A percentile compares a stretch with the other conserved stretches of the same genome.
Evolutionary conservation across 2,888 invertebrate genomes (phyloP).

Genomic region (Drosophila mercatorum): DNA sequence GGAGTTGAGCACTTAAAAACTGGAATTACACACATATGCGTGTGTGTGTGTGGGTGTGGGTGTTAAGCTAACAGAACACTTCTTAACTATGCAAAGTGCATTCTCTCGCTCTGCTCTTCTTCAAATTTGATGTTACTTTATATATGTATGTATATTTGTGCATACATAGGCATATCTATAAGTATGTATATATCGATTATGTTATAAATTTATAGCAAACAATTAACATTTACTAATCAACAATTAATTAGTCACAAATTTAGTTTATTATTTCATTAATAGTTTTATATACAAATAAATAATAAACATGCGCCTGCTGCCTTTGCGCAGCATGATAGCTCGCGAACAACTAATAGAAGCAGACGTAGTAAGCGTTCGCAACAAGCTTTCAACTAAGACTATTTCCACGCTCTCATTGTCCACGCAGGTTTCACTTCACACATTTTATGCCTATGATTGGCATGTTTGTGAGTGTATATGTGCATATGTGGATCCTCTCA

Average conservation of each 20-base stretch:
- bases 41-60: not conserved
- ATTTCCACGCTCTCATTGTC: not conserved
- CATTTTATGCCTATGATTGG: not conserved
- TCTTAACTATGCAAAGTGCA: not conserved
- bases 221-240: not conserved
- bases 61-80: not conserved
- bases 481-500: not conserved
- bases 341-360: not conserved
- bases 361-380: not conserved
- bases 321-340: not conserved
- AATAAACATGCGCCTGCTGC: no score
- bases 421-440: not conserved
- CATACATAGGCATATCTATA: no score
- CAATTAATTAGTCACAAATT: no score
- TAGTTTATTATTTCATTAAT: no score
- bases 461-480: no score
- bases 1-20: not conserved
- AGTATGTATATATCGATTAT: no score
- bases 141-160: not conserved
- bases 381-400: not conserved
- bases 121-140: not conserved
- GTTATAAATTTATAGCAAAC: no score
- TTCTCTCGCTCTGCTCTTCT: not conserved
- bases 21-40: no score
- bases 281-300: no score